These are phyloP conservation scores for Heterochromis multidens DNA, from an alignment of 2,113 vertebrate genomes.

Conservation along the genomic window DNA sequence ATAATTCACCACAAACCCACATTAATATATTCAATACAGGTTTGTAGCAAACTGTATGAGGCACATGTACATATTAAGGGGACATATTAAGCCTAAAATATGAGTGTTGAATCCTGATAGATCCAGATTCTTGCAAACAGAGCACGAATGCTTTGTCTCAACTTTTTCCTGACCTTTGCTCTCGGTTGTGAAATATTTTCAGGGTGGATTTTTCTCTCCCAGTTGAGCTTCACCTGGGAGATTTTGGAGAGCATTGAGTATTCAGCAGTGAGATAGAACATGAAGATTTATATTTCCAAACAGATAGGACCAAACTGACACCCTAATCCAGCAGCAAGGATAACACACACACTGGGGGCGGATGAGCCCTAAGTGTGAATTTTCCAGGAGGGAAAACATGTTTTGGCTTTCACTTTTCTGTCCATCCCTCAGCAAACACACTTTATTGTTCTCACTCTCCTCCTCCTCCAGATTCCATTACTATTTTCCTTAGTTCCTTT, in stretches of 20 bases:
- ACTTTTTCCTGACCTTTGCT: neutral
- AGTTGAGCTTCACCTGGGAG: neutral
- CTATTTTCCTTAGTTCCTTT: neutral
- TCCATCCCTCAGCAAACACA: neutral
- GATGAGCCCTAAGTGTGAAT: neutral
- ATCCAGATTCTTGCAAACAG: neutral
- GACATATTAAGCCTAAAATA: neutral
- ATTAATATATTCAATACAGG: neutral
- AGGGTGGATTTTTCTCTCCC: neutral
- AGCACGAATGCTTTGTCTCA: neutral
- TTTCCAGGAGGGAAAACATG: constrained; percentile 8
- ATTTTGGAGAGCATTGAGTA: neutral
- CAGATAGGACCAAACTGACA: neutral
- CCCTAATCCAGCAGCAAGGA: neutral
- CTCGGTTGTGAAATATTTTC: neutral
- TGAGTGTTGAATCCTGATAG: neutral
- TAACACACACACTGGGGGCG: neutral
- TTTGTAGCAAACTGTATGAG: neutral
- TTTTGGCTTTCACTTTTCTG: neutral
- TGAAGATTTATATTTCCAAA: neutral
- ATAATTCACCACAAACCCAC: neutral
- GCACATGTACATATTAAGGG: neutral
- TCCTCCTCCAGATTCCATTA: neutral
- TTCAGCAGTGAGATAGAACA: neutral
- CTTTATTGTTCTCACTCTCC: neutral